Percentiles rank a stretch among this genome's conserved stretches.
phyloP scores from a whole-genome alignment of 2,113 vertebrate genomes.

The Brachirus orientalis region DNA sequence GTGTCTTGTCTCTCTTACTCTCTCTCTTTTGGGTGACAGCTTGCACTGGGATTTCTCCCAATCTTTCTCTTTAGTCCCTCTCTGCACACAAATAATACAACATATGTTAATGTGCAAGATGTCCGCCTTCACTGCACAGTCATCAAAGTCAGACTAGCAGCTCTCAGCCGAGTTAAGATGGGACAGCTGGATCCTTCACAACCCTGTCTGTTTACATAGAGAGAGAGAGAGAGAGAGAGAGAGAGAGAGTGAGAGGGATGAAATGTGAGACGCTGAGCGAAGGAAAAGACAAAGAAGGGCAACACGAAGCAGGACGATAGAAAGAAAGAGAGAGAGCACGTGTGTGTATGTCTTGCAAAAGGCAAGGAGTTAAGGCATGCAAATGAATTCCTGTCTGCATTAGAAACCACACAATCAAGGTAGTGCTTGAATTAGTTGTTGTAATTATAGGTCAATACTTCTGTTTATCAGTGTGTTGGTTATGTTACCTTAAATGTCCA shows the following conservation, averaged over 20 bases:
- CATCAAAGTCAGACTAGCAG: constrained; percentile 65
- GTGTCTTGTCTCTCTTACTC: constrained; percentile 41
- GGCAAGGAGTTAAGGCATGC: constrained; percentile 42
- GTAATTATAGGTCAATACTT: constrained; percentile 55
- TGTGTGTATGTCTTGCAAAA: constrained; percentile 19
- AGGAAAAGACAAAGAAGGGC: constrained; percentile 46
- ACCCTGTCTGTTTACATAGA: constrained; percentile 65
- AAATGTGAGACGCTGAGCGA: constrained; percentile 64
- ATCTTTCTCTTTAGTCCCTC: constrained; percentile 60
- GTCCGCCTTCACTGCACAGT: constrained; percentile 72
- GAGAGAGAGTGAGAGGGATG: constrained; percentile 9
- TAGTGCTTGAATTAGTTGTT: constrained; percentile 58
- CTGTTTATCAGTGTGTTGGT: constrained; percentile 30
- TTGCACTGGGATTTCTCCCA: constrained; percentile 59
- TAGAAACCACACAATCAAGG: constrained; percentile 37
- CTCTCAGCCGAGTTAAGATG: constrained; percentile 68
- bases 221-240: constrained; percentile 22
- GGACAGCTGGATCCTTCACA: constrained; percentile 77
- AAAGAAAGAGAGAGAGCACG: neutral
- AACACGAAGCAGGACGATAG: constrained; percentile 17
- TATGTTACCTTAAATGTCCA: neutral
- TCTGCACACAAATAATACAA: constrained; percentile 74
- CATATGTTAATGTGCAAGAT: constrained; percentile 78
- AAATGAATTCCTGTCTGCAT: constrained; percentile 59
- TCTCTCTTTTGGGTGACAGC: constrained; percentile 64